Evolutionary conservation across 2,888 invertebrate genomes (phyloP).

Genomic region (Congeria kusceri): DNA sequence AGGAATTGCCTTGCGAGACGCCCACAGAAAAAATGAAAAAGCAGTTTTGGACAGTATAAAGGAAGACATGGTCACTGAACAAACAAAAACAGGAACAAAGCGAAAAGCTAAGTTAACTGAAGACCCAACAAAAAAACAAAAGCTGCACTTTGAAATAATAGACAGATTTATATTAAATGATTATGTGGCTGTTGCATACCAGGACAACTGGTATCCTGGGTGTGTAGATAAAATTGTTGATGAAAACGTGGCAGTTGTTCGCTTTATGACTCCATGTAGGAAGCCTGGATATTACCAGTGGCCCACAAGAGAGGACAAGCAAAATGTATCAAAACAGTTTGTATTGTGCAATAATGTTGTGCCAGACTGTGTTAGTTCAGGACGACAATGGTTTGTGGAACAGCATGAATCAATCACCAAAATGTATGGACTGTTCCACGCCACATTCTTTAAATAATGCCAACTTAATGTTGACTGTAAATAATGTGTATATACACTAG

Average conservation of each 20-base stretch:
- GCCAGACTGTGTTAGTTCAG: too few species aligned
- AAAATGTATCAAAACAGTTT: too few species aligned
- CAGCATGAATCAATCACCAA: too few species aligned
- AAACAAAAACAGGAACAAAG: background rate
- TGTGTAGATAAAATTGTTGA: background rate
- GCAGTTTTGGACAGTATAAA: slow-evolving; percentile 13
- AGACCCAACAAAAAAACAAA: background rate
- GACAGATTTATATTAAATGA: slow-evolving; percentile 10
- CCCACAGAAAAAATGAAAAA: slow-evolving; percentile 17
- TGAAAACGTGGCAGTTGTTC: background rate
- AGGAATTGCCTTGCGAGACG: slow-evolving; percentile 8
- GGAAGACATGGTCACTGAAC: background rate
- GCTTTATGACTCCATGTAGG: slow-evolving; percentile 23
- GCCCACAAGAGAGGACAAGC: too few species aligned
- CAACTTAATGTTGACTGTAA: too few species aligned
- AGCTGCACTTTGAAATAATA: background rate
- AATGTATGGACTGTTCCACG: too few species aligned
- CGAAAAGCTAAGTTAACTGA: background rate
- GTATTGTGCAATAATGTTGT: too few species aligned
- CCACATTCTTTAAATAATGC: too few species aligned
- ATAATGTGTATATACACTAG: too few species aligned
- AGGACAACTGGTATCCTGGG: slow-evolving; percentile 20
- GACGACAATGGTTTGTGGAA: too few species aligned
- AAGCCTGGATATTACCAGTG: slow-evolving; percentile 13
- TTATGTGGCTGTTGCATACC: slow-evolving; percentile 41